Conservation (phyloP, 2,888 invertebrate species). For the Drosophila lacicola region DNA sequence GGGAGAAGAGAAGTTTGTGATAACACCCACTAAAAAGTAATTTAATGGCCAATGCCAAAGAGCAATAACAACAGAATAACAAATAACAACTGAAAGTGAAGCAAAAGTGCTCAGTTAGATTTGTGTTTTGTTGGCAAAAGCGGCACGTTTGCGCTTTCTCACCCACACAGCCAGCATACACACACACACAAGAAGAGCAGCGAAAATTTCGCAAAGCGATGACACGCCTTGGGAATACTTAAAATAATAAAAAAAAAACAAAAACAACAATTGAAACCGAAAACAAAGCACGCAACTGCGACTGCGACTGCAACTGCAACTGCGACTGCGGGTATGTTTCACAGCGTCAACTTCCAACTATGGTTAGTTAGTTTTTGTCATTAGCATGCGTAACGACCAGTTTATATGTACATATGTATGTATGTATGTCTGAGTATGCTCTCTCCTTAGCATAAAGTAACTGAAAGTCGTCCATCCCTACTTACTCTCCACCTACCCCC, state of each 20-base stretch:
- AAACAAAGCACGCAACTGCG: slow-evolving; percentile 23
- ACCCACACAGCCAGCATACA: slow-evolving; percentile 21
- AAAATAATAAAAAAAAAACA: slow-evolving; percentile 21
- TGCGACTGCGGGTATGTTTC: slow-evolving; percentile 55
- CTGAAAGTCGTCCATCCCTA: slow-evolving; percentile 47
- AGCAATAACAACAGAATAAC: slow-evolving; percentile 33
- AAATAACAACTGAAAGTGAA: slow-evolving; percentile 46
- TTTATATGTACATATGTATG: background rate
- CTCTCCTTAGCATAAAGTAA: slow-evolving; percentile 28
- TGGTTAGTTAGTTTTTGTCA: slow-evolving; percentile 69
- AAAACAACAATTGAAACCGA: slow-evolving; percentile 20
- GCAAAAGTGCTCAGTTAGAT: slow-evolving; percentile 57
- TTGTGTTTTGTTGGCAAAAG: slow-evolving; percentile 67
- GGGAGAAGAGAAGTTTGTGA: slow-evolving; percentile 47
- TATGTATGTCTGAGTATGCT: background rate
- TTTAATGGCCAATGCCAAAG: slow-evolving; percentile 44
- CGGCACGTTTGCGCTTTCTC: slow-evolving; percentile 78
- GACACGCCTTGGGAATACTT: slow-evolving; percentile 64
- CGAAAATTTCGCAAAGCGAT: slow-evolving; percentile 50
- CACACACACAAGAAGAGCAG: slow-evolving; percentile 11
- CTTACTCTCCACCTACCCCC: background rate
- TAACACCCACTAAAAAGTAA: slow-evolving; percentile 46
- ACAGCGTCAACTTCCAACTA: slow-evolving; percentile 43
- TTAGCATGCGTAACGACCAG: slow-evolving; percentile 64
- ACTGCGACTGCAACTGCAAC: slow-evolving; percentile 14